These are phyloP conservation scores for Pararge aegeria DNA, from an alignment of 1,140 invertebrate species.

Conservation along the genomic window DNA sequence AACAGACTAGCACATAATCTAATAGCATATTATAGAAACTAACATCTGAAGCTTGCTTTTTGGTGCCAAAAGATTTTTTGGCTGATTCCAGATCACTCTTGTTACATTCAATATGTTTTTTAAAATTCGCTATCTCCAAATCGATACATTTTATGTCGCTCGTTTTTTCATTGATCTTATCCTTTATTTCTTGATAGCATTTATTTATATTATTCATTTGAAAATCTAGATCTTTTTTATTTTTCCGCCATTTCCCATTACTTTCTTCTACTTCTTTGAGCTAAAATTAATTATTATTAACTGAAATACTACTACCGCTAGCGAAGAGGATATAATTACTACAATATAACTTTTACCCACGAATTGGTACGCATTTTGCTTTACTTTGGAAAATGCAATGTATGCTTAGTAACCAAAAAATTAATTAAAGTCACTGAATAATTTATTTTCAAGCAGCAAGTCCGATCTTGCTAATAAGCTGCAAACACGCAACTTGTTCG, in stretches of 20 bases:
- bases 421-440: too few species aligned
- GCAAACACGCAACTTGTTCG: too few species aligned
- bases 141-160: conserved; percentile 57
- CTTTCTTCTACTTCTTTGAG: conserved; percentile 53
- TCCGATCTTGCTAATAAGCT: too few species aligned
- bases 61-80: conserved; percentile 39
- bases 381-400: too few species aligned
- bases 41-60: conserved; percentile 52
- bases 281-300: conserved; percentile 37
- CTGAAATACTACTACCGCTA: too few species aligned
- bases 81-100: conserved; percentile 44
- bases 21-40: neutral
- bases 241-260: conserved; percentile 57
- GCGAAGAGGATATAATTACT: too few species aligned
- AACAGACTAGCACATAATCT: neutral
- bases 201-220: conserved; percentile 51
- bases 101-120: conserved; percentile 47
- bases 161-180: conserved; percentile 52
- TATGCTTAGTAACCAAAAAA: too few species aligned
- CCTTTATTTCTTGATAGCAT: conserved; percentile 53
- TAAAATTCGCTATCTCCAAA: conserved; percentile 47
- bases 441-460: too few species aligned
- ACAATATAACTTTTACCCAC: too few species aligned
- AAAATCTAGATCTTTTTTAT: conserved; percentile 61
- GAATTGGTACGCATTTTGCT: too few species aligned